Evolutionary conservation across 2,888 invertebrate species (phyloP), one percentile per base, ranked within the genome.

Genomic region (Creontiades dilutus): DNA sequence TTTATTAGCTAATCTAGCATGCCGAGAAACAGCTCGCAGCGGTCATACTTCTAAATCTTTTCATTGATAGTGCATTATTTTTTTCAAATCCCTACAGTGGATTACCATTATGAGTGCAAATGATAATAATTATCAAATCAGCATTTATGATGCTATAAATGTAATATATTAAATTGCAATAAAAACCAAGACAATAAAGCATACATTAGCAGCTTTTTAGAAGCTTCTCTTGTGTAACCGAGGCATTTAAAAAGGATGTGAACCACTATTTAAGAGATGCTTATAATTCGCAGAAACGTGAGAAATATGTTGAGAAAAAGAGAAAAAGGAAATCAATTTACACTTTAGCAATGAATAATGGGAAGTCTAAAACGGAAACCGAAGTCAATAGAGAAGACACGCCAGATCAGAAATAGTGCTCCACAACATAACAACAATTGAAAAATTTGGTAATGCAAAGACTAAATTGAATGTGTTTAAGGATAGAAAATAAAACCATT

Each of bases 31-130:
- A 75, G 46, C 75, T 86, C 86, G 48, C 75, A 75, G 75, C 86
- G 75, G 19, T 86, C 37, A 75, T 55, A 46, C 68, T 75, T 46
- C 47, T 75, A 46, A 37, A 86, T 52, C 48, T 75, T 68, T 47
- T 52, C 7, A 52, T 82, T 14, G 47, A 82, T 16, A 12, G 88
- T 88, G 88, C 88, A 80, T 88, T 88, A 52, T 78, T 46, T 78
- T 16, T 16, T 78, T 19, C 23, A 23, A 23, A 68, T 5, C 68
- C 27, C 27, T 23, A 19, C 4, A 80, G 88, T 88, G 88, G 80
- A 78, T 88, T 78, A 88, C 88, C 88, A 88, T 88, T 88, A 88
- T 78, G 88, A 88, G 88, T 88, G 88, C 86, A 52, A 27, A 82
- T 47, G 19, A 61, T 61, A 68, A 23, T 37, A 37, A 37, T 37